Base-by-base conservation (phyloP, 1,140 invertebrate genomes). In the Drosophila ananassae region DNA sequence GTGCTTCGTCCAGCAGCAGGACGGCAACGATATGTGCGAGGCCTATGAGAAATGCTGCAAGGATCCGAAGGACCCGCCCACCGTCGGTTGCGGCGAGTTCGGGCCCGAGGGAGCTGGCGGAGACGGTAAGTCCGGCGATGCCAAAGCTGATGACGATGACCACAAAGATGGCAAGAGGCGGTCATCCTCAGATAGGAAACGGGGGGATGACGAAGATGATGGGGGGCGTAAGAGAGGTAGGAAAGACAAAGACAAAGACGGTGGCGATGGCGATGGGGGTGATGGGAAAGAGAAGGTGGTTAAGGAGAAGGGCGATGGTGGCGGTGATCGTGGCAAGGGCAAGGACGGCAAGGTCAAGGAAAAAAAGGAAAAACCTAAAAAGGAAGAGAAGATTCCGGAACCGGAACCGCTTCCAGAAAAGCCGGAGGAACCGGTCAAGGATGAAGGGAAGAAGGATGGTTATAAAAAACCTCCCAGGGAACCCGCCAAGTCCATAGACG, bases 21-120 rank as follows among this genome's bases (percentile, higher is more conserved):
- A 44, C 1, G 44, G 3, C 12, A 57, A 13, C 21, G 25, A 6
- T 0, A 25, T 60, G 5, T 72, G 80, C 30, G 17, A 50, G 7
- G 4, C 24, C 0, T 73, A 54, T 2, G 53, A 59, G 6, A 64
- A 51, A 30, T 84, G 77, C 24, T 84, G 80, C 46, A 61, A 22
- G 50, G 46, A 52, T 21, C 34, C 41, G 34, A 9, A 22, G 0
- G 58, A 72, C 24, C 54, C 66, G 0, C 34, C 41, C 2, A 2
- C 30, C 4, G 47, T 54, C 6, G 55, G 69, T 25, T 73, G 56
- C 22, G 28, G 53, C 37, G 55, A 79, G 41, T 59, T 74, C 12
- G 24, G 3, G 2, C 52, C 44, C 0, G 55, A 41, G 3, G 47
- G 41, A 2, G 32, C 44, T 3, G 54, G 37, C 13, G 52, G 44